A percentile compares a stretch with the other conserved stretches of the same genome.
Evolutionary conservation across 2,113 vertebrate genomes (phyloP).

Genomic region (Lipotes vexillifer): DNA sequence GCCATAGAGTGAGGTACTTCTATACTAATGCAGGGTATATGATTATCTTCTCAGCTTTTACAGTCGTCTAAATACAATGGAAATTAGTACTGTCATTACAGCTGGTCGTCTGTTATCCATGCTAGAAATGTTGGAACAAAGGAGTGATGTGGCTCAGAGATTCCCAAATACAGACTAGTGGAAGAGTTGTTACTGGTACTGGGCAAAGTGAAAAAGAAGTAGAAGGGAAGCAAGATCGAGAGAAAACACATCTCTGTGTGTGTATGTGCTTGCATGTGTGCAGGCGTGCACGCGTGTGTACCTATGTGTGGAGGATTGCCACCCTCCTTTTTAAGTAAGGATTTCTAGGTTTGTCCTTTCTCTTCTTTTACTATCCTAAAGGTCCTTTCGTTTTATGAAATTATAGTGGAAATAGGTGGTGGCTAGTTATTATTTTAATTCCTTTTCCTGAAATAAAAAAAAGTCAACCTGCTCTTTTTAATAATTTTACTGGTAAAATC

Average conservation of each 20-base stretch:
- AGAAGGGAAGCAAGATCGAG: background rate
- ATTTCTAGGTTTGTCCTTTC: background rate
- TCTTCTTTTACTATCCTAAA: background rate
- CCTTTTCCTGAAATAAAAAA: background rate
- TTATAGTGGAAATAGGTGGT: background rate
- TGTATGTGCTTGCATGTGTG: background rate
- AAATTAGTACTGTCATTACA: background rate
- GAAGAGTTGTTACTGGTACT: background rate
- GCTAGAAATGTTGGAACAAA: background rate
- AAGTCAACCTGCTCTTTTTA: background rate
- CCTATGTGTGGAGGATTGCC: background rate
- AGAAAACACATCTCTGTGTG: background rate
- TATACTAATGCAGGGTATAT: background rate
- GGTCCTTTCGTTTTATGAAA: background rate
- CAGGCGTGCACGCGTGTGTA: rapidly evolving
- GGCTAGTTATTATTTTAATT: background rate
- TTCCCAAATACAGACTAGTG: background rate
- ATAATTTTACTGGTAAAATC: background rate
- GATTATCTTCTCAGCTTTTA: background rate
- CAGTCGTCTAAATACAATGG: background rate
- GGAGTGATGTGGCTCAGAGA: background rate
- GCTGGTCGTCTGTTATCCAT: background rate
- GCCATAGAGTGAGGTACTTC: background rate
- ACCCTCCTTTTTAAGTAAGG: background rate
- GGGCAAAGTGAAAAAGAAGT: background rate